Percentiles rank a stretch among this genome's conserved stretches.
These are phyloP conservation scores for Aspiorhynchus laticeps DNA, from an alignment of 2,113 vertebrate genomes.

Conservation along the genomic window DNA sequence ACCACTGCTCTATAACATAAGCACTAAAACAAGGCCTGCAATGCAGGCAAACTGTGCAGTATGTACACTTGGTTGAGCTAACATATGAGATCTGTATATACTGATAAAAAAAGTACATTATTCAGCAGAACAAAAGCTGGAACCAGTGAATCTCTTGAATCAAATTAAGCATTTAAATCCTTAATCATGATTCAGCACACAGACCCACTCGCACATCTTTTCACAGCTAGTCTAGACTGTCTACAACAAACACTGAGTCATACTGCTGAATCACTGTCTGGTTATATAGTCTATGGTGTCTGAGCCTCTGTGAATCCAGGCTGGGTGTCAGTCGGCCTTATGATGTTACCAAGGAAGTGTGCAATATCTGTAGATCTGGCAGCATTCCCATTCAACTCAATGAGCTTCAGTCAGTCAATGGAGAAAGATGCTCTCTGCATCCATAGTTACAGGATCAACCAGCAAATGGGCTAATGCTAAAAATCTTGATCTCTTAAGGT, in stretches of 20 bases:
- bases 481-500: background rate
- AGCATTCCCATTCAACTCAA: background rate
- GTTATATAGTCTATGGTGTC: background rate
- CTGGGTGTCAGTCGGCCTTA: background rate
- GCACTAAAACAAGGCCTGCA: background rate
- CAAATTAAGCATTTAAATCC: background rate
- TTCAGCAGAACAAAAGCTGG: background rate
- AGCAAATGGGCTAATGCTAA: background rate
- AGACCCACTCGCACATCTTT: background rate
- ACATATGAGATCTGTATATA: background rate
- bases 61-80: background rate
- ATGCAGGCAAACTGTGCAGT: background rate
- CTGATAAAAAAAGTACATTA: background rate
- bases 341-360: background rate
- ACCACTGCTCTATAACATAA: background rate
- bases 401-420: background rate
- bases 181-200: background rate
- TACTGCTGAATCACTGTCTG: constrained; percentile 6
- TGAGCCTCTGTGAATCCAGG: background rate
- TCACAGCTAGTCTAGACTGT: background rate
- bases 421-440: background rate
- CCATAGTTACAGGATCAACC: background rate
- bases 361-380: background rate
- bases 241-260: background rate
- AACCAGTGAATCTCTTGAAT: background rate